Base-by-base conservation (phyloP, 2,888 invertebrate genomes). In the Brassicogethes aeneus region DNA sequence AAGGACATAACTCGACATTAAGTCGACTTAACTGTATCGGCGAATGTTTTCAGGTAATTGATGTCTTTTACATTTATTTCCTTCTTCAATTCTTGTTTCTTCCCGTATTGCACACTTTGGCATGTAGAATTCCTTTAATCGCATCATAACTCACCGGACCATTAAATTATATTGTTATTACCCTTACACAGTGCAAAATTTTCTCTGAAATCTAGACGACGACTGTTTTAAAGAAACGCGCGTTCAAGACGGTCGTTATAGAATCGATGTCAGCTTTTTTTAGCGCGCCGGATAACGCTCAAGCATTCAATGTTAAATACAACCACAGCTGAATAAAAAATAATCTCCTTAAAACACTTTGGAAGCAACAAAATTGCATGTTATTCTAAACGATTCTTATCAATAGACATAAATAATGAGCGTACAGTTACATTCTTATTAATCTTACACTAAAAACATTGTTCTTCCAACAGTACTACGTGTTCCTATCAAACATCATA, bases 41-140 rank as follows among this genome's bases (percentile, higher is more conserved):
- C 37, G 34, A 40, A 43, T 43, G 43, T 36, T 40, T 43, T 43
- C 40, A 33, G 30, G 23, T 43, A 43, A 43, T 43, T 43, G 43
- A 40, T 40, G 40, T 40, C 43, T 29, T 40, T 32, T 17, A 16
- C 43, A 37, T 37, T 43, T 40, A 37, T 40, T 43, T 40, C 36
- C 23, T 23, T 23, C 23, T 23, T 5, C 23, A 23, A 7, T 23
- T 23, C 43, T 39, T 36, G 30, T 29, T 23, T 34, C 37, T 41
- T 32, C 34, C 36, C 36, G 34, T 39, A 39, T 14, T 39, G 41
- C 29, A 41, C 37, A 41, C 41, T 23, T 37, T 15, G 33, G 36
- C 14, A 36, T 40, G 40, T 23, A 23, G 23, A 23, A 23, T 23
- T 23, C 23, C 23, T 23, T n/a, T 23, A 23, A 23, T 23, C 23